phyloP scores from a whole-genome alignment of 1,140 invertebrate genomes.

The Drosophila truncata region DNA sequence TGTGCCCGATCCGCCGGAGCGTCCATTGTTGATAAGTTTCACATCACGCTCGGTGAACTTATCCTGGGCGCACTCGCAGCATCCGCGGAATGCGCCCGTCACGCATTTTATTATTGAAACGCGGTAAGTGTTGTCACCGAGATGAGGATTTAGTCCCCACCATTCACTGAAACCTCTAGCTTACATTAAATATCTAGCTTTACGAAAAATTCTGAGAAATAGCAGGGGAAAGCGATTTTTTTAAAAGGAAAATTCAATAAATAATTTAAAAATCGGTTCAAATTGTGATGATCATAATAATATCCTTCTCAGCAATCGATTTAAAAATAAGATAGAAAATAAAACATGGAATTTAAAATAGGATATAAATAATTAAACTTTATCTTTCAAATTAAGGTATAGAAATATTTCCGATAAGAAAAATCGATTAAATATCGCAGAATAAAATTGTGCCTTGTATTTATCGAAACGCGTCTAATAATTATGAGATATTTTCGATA shows the following conservation, averaged over 20 bases:
- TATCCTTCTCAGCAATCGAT: not conserved
- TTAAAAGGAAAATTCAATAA: too few species aligned
- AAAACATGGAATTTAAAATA: too few species aligned
- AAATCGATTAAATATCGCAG: too few species aligned
- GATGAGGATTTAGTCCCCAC: not conserved
- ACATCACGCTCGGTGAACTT: conserved; percentile 91
- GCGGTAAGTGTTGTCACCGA: conserved; percentile 87
- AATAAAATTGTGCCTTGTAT: too few species aligned
- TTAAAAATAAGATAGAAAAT: not conserved
- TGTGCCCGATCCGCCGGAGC: conserved; percentile 90
- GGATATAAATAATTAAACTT: not conserved
- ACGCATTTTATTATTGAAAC: conserved; percentile 91
- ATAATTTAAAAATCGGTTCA: too few species aligned
- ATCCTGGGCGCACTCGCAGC: conserved; percentile 90
- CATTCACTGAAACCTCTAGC: not conserved
- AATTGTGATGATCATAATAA: not conserved
- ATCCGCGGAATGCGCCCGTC: conserved; percentile 90
- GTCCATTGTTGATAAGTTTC: conserved; percentile 90
- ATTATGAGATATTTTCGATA: not conserved
- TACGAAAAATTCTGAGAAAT: not conserved
- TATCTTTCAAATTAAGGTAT: not conserved
- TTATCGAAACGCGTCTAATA: too few species aligned
- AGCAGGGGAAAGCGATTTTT: not conserved
- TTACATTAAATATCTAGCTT: too few species aligned
- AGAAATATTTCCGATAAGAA: not conserved